A percentile compares a stretch with the other conserved stretches of the same genome.
Conservation (phyloP, 2,113 vertebrate genomes). For the Diphyllodes magnificus region DNA sequence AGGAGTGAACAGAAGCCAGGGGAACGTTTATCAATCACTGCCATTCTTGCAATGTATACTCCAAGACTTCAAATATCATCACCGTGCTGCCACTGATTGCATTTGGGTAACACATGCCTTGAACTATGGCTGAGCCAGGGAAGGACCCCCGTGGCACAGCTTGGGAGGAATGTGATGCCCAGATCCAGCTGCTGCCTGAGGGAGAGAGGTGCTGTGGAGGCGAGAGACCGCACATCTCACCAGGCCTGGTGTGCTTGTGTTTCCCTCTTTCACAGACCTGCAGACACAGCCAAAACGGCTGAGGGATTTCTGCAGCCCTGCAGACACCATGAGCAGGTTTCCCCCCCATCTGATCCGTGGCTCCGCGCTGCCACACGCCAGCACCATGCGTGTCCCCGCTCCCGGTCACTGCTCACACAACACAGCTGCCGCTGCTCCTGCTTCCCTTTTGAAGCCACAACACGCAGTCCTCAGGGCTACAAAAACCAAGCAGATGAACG, state of each 20-base stretch:
- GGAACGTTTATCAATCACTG: not conserved
- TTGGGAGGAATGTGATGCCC: rapidly evolving
- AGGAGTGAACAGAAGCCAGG: not conserved
- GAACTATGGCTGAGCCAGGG: not conserved
- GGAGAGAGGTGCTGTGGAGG: not conserved
- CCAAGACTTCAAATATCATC: not conserved
- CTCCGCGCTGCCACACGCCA: not conserved
- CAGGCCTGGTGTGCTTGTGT: not conserved
- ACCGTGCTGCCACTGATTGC: not conserved
- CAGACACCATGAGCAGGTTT: not conserved
- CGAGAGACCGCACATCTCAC: rapidly evolving
- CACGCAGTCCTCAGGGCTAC: not conserved
- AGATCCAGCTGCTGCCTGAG: not conserved
- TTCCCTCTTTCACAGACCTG: not conserved
- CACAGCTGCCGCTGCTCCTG: not conserved
- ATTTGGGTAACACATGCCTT: rapidly evolving
- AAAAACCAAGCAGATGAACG: not conserved
- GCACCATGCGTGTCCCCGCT: rapidly evolving
- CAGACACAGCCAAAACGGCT: not conserved
- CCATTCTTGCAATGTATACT: rapidly evolving
- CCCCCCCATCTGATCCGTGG: not conserved
- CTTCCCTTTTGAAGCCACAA: not conserved
- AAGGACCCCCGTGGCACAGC: not conserved
- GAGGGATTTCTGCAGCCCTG: not conserved
- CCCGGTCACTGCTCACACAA: not conserved